Percentiles rank a stretch among this genome's conserved stretches.
These are phyloP conservation scores for Protosalanx chinensis DNA, from an alignment of 2,797 vertebrate genomes.

Conservation along the genomic window DNA sequence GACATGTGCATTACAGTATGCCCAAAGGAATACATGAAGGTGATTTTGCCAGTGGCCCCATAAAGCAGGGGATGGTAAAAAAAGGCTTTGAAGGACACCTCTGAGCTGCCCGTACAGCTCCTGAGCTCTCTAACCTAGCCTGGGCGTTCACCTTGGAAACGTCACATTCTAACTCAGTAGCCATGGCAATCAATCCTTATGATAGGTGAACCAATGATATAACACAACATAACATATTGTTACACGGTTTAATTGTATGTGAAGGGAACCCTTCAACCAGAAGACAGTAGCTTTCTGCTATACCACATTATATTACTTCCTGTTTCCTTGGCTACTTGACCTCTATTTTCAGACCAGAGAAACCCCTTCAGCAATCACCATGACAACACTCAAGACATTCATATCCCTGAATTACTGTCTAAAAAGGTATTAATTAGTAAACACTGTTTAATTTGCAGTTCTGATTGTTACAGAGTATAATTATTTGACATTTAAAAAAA, in stretches of 20 bases:
- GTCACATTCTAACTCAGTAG: background rate
- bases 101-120: no score
- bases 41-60: constrained; percentile 9
- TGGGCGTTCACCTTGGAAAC: background rate
- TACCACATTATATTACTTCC: background rate
- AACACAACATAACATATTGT: no score
- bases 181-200: no score
- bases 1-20: background rate
- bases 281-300: background rate
- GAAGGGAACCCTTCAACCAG: background rate
- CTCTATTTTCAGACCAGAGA: background rate
- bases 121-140: background rate
- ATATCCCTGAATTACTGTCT: background rate
- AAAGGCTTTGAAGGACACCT: no score
- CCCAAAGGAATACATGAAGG: constrained; percentile 19
- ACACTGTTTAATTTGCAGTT: no score
- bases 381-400: constrained; percentile 4
- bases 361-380: constrained; percentile 1
- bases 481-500: no score
- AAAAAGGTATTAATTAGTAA: no score
- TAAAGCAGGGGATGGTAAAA: no score
- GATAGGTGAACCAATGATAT: no score
- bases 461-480: no score
- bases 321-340: background rate
- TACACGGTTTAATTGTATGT: background rate